These are phyloP conservation scores for Liodrosophila aerea DNA, from an alignment of 2,888 invertebrate species.

Conservation along the genomic window DNA sequence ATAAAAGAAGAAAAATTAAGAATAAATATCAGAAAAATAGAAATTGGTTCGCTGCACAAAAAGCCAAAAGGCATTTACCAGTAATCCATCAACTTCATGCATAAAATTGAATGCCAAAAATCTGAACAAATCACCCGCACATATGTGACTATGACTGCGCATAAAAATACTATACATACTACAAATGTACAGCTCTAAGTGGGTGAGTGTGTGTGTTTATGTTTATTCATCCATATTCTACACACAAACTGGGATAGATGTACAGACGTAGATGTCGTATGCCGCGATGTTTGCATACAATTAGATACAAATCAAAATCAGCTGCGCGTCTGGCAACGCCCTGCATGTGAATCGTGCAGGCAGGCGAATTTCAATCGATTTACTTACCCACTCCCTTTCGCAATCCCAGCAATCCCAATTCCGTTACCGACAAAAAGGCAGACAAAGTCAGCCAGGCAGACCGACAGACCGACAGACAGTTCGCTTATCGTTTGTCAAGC, in stretches of 20 bases:
- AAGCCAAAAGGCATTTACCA: conserved; percentile 49
- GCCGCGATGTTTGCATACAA: conserved; percentile 71
- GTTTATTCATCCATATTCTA: conserved; percentile 31
- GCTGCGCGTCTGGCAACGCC: conserved; percentile 61
- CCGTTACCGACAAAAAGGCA: conserved; percentile 8
- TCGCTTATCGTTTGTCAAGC: conserved; percentile 70
- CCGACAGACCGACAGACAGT: conserved; percentile 14
- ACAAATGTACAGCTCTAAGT: neutral
- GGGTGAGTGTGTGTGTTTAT: conserved; percentile 3
- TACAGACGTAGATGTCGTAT: conserved; percentile 28
- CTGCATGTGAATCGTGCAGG: conserved; percentile 24
- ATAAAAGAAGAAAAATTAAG: conserved; percentile 32
- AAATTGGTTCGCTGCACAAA: conserved; percentile 43
- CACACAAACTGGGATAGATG: conserved; percentile 21
- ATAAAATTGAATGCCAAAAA: conserved; percentile 65
- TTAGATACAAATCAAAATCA: conserved; percentile 77
- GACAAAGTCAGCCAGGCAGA: too few species aligned
- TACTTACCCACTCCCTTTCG: conserved; percentile 5
- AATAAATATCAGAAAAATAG: neutral
- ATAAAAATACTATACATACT: conserved; percentile 7
- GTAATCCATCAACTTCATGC: conserved; percentile 75
- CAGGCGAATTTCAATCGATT: conserved; percentile 1
- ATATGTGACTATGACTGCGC: conserved; percentile 44
- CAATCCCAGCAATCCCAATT: conserved; percentile 22
- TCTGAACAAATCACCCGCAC: conserved; percentile 71